Conservation (phyloP, 2,888 invertebrate genomes). For the Agonum fuliginosum region DNA sequence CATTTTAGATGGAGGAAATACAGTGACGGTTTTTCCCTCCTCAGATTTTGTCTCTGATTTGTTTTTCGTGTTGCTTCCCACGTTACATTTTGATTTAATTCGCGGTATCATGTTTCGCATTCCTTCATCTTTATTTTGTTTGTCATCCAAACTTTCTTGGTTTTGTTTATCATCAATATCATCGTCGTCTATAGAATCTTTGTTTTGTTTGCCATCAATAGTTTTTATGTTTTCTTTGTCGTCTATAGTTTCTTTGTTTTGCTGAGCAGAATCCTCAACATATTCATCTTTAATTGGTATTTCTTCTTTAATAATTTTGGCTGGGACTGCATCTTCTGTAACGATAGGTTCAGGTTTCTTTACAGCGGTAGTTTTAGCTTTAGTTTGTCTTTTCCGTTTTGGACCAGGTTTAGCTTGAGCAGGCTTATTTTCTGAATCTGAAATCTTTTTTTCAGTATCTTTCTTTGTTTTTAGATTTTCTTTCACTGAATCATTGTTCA, state of each 20-base stretch:
- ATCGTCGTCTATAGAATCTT: slow-evolving; percentile 3
- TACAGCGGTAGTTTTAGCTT: slow-evolving; percentile 42
- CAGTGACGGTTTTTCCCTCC: slow-evolving; percentile 62
- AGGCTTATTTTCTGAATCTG: neutral
- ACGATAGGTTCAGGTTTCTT: slow-evolving; percentile 24
- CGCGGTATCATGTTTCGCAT: slow-evolving; percentile 62
- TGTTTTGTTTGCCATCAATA: slow-evolving; percentile 58
- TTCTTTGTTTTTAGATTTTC: slow-evolving; percentile 44
- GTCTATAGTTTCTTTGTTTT: slow-evolving; percentile 24
- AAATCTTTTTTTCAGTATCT: slow-evolving; percentile 8
- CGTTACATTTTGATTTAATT: slow-evolving; percentile 67
- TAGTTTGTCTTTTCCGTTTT: slow-evolving; percentile 45
- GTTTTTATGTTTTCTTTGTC: slow-evolving; percentile 30
- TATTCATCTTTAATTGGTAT: slow-evolving; percentile 44
- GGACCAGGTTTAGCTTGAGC: neutral
- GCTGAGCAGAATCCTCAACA: slow-evolving; percentile 53
- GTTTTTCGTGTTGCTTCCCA: slow-evolving; percentile 62
- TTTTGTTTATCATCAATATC: slow-evolving; percentile 11
- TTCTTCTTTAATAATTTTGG: slow-evolving; percentile 30
- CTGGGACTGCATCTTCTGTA: slow-evolving; percentile 14
- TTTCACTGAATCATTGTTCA: slow-evolving; percentile 23
- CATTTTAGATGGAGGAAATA: slow-evolving; percentile 67
- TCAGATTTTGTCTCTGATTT: slow-evolving; percentile 57
- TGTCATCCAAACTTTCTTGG: no score
- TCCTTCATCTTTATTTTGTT: no score